Evolutionary conservation across 2,797 vertebrate species (phyloP).

Genomic region (Setipinna tenuifilis): DNA sequence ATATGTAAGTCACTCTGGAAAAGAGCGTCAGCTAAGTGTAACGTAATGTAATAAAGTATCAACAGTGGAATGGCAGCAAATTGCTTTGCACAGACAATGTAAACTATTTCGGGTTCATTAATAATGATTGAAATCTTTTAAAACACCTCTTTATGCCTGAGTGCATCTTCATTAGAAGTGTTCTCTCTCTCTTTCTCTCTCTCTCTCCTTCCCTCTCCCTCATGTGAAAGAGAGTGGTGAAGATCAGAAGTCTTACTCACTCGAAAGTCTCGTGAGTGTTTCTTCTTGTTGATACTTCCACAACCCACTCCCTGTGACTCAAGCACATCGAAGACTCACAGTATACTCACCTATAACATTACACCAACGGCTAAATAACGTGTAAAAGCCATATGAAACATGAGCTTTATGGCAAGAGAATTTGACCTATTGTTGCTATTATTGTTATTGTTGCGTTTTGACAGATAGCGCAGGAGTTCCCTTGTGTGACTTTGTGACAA

Average conservation of each 20-base stretch:
- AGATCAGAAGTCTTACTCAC: constrained; percentile 10
- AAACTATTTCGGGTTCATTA: too few relatives aligned
- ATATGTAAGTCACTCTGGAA: too few relatives aligned
- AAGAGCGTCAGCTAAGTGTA: too few relatives aligned
- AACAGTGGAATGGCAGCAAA: too few relatives aligned
- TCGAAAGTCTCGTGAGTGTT: neutral
- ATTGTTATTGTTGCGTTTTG: neutral
- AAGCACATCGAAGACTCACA: neutral
- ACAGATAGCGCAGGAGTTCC: neutral
- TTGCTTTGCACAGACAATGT: too few relatives aligned
- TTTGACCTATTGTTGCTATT: neutral
- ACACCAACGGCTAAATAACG: neutral
- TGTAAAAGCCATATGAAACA: neutral
- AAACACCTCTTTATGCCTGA: too few relatives aligned
- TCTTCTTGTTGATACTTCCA: neutral
- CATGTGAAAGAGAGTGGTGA: neutral
- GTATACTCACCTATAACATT: neutral
- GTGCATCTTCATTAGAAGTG: too few relatives aligned
- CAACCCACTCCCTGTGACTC: neutral
- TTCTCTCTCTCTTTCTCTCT: neutral
- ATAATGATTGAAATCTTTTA: too few relatives aligned
- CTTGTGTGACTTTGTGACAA: neutral
- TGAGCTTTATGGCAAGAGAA: neutral
- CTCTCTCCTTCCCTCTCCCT: neutral
- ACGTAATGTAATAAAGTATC: too few relatives aligned